Evolutionary conservation across 1,140 invertebrate genomes (phyloP).

Genomic region (Lordiphosa mommai): DNA sequence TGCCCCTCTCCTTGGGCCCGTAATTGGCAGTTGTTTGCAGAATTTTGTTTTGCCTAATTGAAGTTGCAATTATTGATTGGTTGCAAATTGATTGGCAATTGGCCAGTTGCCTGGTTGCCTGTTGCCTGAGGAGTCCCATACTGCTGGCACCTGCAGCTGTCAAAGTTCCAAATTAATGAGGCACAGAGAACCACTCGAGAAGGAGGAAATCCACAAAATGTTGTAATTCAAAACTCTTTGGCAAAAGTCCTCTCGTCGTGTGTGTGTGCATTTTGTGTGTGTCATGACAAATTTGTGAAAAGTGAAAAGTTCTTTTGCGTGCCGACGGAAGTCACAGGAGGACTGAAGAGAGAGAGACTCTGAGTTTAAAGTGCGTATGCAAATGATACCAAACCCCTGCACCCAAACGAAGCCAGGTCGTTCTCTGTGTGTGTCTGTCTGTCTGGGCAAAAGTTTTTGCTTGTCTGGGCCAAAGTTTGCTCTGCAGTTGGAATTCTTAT

Average conservation of each 20-base stretch:
- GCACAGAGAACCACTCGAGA: slow-evolving; percentile 2
- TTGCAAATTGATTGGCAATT: slow-evolving; percentile 73
- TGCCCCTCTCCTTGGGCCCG: not conserved
- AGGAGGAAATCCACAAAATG: slow-evolving; percentile 40
- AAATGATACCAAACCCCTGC: slow-evolving; percentile 31
- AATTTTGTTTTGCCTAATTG: slow-evolving; percentile 60
- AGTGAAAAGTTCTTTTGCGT: slow-evolving; percentile 45
- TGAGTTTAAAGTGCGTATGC: slow-evolving; percentile 37
- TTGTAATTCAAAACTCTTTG: slow-evolving; percentile 55
- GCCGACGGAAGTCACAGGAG: slow-evolving; percentile 31
- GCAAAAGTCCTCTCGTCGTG: slow-evolving; percentile 22
- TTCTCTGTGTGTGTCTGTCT: slow-evolving; percentile 32
- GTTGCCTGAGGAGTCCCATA: not conserved
- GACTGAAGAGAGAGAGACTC: slow-evolving; percentile 6
- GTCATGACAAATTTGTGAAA: slow-evolving; percentile 58
- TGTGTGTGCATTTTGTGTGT: slow-evolving; percentile 50
- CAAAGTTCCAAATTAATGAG: slow-evolving; percentile 27
- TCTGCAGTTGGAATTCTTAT: slow-evolving; percentile 51
- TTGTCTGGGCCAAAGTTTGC: slow-evolving; percentile 22
- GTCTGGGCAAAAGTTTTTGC: slow-evolving; percentile 41
- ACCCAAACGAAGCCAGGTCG: not conserved
- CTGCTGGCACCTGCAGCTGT: slow-evolving; percentile 51
- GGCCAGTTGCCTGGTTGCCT: slow-evolving; percentile 14
- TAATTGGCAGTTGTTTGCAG: slow-evolving; percentile 65
- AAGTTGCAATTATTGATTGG: slow-evolving; percentile 74